Percentiles rank a stretch among this genome's conserved stretches.
Conservation (phyloP, 2,797 vertebrate genomes). For the Danionella dracula region DNA sequence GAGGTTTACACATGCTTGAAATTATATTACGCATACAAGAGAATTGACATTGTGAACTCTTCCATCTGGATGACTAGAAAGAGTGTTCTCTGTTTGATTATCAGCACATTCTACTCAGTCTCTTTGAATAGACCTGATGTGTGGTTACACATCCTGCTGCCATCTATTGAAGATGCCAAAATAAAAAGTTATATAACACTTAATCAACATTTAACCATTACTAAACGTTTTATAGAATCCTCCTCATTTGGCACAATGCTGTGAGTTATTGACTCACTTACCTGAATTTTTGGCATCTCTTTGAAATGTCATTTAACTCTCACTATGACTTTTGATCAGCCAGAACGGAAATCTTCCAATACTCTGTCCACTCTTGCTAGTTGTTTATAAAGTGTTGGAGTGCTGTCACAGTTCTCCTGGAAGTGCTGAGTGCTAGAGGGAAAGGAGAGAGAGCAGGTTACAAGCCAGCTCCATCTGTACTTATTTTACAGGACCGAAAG, state of each 20-base stretch:
- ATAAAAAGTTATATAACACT: constrained; percentile 11
- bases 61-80: constrained; percentile 3
- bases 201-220: constrained; percentile 10
- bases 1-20: background rate
- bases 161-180: too few relatives aligned
- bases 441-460: constrained; percentile 41
- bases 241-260: background rate
- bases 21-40: constrained; percentile 19
- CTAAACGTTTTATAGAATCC: background rate
- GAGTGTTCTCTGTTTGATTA: constrained; percentile 6
- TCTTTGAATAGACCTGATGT: constrained; percentile 17
- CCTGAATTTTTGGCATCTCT: background rate
- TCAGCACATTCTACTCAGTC: constrained; percentile 3
- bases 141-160: constrained; percentile 23
- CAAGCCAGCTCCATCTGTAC: constrained; percentile 6
- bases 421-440: constrained; percentile 47
- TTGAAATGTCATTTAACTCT: background rate
- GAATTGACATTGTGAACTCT: background rate
- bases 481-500: constrained; percentile 54
- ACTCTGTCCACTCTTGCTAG: constrained; percentile 48
- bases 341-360: constrained; percentile 8
- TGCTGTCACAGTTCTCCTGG: constrained; percentile 51
- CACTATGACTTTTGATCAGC: constrained; percentile 15
- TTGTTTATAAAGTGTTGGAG: constrained; percentile 70
- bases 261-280: constrained; percentile 5